Evolutionary conservation across 1,140 invertebrate genomes (phyloP), one percentile per base, ranked within the genome.

Genomic region (Telenomus remus): DNA sequence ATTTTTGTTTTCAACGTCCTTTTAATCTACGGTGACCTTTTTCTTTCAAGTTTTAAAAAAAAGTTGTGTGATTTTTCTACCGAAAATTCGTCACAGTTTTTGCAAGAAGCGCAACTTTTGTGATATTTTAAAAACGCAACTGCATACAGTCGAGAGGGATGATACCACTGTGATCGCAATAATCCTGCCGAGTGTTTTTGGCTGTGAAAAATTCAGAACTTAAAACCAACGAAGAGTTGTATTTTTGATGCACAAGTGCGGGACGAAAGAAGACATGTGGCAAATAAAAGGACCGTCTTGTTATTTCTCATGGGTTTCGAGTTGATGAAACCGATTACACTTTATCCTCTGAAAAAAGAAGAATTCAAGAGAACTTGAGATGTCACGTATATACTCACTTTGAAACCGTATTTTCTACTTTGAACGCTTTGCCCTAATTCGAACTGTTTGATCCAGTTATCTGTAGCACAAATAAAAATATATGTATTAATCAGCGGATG

Each of bases 341-440:
- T 46, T 44, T 51, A 53, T 53, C 27, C 48, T 27, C 11, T 14
- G 27, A 46, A 63, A 53, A 27, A 27, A 27, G 6, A 46, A 39
- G 59, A 63, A 44, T 53, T 34, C 39, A 27, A 33, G 35, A 12
- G n/a, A 64, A 64, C 60, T 64, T 64, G 50, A 54, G 50, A 39
- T 47, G 27, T 27, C 10, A 19, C 11, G 15, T 43, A 60, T 47
- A 47, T 37, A 35, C 13, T 13, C 51, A 47, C 51, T 64, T 55
- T 63, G 49, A 39, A 39, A 55, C 61, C 34, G 51, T 64, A 64
- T 55, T 64, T 64, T 64, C 61, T 42, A 47, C 61, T 64, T 64
- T 33, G 50, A 64, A 55, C 16, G 50, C 61, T 54, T 64, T 55
- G 61, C 11, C 51, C 61, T 64, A 54, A 55, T 64, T 64, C 51